A percentile compares a stretch with the other conserved stretches of the same genome.
phyloP scores from a whole-genome alignment of 1,140 invertebrate species.

The Drosophila simulans region DNA sequence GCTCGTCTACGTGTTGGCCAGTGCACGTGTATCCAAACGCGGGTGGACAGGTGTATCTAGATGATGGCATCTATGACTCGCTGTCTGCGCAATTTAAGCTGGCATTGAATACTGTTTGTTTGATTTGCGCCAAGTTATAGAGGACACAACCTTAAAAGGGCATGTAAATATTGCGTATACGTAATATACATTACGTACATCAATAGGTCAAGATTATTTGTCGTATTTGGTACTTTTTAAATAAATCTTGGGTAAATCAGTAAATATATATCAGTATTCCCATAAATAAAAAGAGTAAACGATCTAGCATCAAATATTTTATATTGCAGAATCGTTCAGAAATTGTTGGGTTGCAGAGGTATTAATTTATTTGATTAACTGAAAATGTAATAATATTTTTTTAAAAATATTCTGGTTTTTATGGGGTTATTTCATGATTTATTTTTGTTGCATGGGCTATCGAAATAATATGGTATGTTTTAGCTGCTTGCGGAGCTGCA shows the following conservation, averaged over 20 bases:
- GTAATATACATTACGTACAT: background rate
- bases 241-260: no score
- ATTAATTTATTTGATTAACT: no score
- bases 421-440: constrained; percentile 1
- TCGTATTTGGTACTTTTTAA: background rate
- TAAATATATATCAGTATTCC: background rate
- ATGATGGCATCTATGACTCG: constrained; percentile 24
- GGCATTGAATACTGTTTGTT: constrained; percentile 76
- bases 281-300: background rate
- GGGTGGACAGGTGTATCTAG: constrained; percentile 16
- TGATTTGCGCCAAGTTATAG: constrained; percentile 36
- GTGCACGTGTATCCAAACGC: constrained; percentile 29
- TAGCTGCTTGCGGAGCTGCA: constrained; percentile 28
- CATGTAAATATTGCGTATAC: constrained; percentile 35
- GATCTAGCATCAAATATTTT: no score
- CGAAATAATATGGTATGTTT: constrained; percentile 1
- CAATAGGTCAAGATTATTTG: no score
- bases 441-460: constrained; percentile 10
- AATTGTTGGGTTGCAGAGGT: no score
- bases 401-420: no score
- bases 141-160: constrained; percentile 38
- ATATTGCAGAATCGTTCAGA: background rate
- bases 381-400: no score
- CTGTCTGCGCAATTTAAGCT: constrained; percentile 46
- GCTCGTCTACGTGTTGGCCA: constrained; percentile 52